A percentile compares a stretch with the other conserved stretches of the same genome.
These are phyloP conservation scores for Cheirogaleus medius DNA, from an alignment of 2,113 vertebrate genomes.

Conservation along the genomic window DNA sequence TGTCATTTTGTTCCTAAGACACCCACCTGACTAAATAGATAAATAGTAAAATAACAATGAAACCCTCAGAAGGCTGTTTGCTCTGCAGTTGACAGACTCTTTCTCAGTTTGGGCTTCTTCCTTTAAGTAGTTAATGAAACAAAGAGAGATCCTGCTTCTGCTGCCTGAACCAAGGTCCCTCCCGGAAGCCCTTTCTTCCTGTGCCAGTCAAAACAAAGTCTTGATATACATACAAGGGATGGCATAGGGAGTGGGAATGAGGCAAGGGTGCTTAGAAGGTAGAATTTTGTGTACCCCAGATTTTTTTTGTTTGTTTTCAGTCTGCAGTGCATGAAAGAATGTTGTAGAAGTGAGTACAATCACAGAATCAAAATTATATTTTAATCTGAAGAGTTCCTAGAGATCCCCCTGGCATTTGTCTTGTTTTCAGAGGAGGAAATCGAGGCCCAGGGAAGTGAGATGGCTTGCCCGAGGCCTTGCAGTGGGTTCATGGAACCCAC, in stretches of 20 bases:
- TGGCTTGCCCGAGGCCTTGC: background rate
- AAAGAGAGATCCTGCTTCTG: background rate
- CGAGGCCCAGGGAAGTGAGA: background rate
- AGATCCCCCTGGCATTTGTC: background rate
- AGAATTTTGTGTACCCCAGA: background rate
- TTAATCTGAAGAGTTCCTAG: background rate
- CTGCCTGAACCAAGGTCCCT: background rate
- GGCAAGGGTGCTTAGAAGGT: background rate
- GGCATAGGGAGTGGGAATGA: background rate
- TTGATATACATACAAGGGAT: background rate
- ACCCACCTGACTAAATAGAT: background rate
- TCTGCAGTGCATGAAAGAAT: background rate
- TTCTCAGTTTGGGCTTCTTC: background rate
- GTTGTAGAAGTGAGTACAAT: background rate
- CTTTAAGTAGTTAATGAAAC: background rate
- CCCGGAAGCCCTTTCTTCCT: background rate
- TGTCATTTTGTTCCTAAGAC: background rate
- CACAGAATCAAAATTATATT: background rate
- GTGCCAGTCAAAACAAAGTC: background rate
- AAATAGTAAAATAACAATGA: background rate
- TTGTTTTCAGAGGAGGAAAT: background rate
- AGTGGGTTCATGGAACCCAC: background rate
- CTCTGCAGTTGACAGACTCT: background rate
- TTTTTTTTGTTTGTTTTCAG: background rate
- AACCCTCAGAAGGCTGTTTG: background rate